These are phyloP conservation scores for Odocoileus virginianus DNA, from an alignment of 2,113 vertebrate genomes.

Conservation along the genomic window DNA sequence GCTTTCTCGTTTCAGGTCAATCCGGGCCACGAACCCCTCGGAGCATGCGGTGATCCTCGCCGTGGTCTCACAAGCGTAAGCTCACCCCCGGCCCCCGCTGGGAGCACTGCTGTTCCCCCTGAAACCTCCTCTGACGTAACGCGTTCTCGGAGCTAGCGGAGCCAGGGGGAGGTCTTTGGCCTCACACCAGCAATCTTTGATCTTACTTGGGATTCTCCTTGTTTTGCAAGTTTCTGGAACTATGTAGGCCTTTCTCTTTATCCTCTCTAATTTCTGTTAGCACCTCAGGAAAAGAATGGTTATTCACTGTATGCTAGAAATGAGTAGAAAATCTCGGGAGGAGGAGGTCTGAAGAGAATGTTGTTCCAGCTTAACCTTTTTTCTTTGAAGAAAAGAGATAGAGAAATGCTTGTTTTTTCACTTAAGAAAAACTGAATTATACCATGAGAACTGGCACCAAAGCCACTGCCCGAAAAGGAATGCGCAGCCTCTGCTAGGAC, in stretches of 20 bases:
- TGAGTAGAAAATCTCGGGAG: background rate
- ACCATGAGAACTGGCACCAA: background rate
- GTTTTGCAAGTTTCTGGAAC: conserved; percentile 2
- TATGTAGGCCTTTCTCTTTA: background rate
- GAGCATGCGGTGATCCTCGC: conserved; percentile 92
- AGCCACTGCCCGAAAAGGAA: background rate
- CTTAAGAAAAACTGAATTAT: background rate
- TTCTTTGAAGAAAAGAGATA: conserved; percentile 22
- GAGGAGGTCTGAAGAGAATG: background rate
- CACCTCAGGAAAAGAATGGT: background rate
- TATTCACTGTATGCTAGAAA: conserved; percentile 12
- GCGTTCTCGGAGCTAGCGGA: background rate
- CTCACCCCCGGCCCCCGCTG: background rate
- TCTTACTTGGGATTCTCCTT: background rate
- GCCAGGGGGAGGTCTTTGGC: background rate
- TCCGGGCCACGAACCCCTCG: conserved; percentile 90
- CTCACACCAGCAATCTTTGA: background rate
- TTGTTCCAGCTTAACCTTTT: background rate
- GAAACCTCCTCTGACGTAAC: background rate
- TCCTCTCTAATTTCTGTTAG: background rate
- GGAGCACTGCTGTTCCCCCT: background rate
- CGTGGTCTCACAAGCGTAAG: conserved; percentile 90
- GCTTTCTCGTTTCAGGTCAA: conserved; percentile 83
- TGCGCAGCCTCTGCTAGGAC: background rate
- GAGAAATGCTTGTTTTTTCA: conserved; percentile 26